Evolutionary conservation across 2,113 vertebrate genomes (phyloP).

Genomic region (Nestor notabilis): DNA sequence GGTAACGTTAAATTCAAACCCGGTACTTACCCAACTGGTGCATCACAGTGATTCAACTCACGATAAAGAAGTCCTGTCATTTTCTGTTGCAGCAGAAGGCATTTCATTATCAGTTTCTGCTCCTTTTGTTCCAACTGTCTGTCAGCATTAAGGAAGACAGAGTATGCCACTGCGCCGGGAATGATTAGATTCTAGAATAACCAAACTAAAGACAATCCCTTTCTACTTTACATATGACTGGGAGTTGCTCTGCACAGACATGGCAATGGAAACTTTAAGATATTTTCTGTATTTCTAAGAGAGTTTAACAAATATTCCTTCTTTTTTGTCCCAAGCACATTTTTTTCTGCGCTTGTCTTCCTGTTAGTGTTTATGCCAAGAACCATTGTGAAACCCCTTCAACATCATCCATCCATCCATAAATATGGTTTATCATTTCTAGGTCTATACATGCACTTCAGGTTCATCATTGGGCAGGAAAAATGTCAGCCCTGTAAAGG

Average conservation of each 20-base stretch:
- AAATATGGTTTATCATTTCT: neutral
- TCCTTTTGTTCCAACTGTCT: neutral
- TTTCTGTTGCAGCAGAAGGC: neutral
- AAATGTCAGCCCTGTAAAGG: neutral
- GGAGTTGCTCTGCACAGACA: neutral
- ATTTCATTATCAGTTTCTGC: neutral
- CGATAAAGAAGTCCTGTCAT: neutral
- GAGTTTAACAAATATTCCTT: neutral
- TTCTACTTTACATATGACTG: neutral
- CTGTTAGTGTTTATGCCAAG: neutral
- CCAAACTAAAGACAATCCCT: neutral
- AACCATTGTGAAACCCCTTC: fast-evolving
- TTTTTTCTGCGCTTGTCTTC: neutral
- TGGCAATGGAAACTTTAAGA: neutral
- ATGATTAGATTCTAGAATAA: neutral
- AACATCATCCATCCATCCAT: neutral
- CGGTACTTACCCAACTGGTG: neutral
- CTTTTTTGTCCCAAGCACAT: neutral
- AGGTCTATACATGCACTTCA: neutral
- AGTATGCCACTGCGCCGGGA: fast-evolving
- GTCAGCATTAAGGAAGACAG: neutral
- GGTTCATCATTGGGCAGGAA: neutral
- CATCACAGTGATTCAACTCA: neutral
- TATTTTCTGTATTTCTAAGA: neutral
- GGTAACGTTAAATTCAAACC: neutral